These are phyloP conservation scores for Scomber scombrus DNA, from an alignment of 2,113 vertebrate genomes.

Conservation along the genomic window DNA sequence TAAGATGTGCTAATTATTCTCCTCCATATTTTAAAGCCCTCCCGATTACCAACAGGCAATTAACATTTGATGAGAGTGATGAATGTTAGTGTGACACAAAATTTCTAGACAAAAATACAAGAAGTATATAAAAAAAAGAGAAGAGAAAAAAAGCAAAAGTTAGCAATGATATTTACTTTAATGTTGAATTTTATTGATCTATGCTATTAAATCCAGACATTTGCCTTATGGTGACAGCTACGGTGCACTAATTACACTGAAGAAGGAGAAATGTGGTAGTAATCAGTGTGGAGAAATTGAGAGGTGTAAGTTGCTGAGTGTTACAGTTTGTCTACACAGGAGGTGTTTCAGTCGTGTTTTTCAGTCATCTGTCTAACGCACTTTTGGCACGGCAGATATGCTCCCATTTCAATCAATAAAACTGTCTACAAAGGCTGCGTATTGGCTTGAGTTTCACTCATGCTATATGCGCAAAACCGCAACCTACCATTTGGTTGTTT, in stretches of 20 bases:
- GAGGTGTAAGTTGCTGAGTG: conserved; percentile 32
- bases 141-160: conserved; percentile 16
- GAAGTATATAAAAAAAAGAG: conserved; percentile 6
- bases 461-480: neutral
- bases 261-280: conserved; percentile 33
- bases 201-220: conserved; percentile 37
- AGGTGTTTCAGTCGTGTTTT: too few relatives aligned
- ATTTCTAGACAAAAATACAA: conserved; percentile 56
- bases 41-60: conserved; percentile 78
- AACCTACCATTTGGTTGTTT: too few relatives aligned
- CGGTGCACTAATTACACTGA: conserved; percentile 45
- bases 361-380: too few relatives aligned
- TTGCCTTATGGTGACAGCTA: conserved; percentile 28
- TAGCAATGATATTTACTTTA: conserved; percentile 53
- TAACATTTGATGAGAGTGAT: conserved; percentile 80
- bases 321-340: neutral
- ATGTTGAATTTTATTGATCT: conserved; percentile 59
- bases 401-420: too few relatives aligned
- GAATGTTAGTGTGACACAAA: conserved; percentile 69
- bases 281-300: conserved; percentile 40
- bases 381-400: too few relatives aligned
- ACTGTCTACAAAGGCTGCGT: too few relatives aligned
- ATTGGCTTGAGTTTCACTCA: neutral
- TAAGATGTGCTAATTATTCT: conserved; percentile 86
- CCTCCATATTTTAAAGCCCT: conserved; percentile 80